Evolutionary conservation across 2,888 invertebrate genomes (phyloP).

Genomic region (Zonitis immaculata): DNA sequence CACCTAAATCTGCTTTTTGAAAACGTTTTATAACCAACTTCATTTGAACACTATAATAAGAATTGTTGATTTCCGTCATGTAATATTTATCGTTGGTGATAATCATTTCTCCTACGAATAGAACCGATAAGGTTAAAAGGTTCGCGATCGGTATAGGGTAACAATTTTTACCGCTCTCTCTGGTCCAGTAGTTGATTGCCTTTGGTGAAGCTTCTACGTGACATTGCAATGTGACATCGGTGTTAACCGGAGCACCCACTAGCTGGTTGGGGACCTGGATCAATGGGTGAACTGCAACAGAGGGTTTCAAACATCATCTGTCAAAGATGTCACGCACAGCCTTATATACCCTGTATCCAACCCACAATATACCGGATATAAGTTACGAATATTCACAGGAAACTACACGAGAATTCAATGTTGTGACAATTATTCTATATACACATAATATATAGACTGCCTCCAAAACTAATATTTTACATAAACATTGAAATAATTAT

Average conservation of each 20-base stretch:
- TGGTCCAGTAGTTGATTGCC: slow-evolving; percentile 92
- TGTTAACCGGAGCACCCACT: slow-evolving; percentile 81
- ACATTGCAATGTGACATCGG: slow-evolving; percentile 78
- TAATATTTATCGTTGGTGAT: slow-evolving; percentile 80
- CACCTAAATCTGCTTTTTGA: slow-evolving; percentile 72
- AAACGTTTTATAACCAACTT: slow-evolving; percentile 69
- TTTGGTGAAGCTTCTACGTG: slow-evolving; percentile 90
- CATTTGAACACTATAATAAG: slow-evolving; percentile 84
- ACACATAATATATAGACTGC: too few relatives aligned
- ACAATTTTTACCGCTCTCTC: slow-evolving; percentile 74
- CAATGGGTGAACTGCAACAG: slow-evolving; percentile 77
- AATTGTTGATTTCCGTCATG: slow-evolving; percentile 74
- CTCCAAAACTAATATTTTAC: too few relatives aligned
- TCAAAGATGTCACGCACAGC: slow-evolving; percentile 27
- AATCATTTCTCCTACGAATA: slow-evolving; percentile 78
- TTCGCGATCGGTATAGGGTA: neutral
- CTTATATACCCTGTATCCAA: slow-evolving; percentile 20
- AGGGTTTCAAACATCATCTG: slow-evolving; percentile 30
- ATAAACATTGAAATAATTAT: too few relatives aligned
- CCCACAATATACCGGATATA: slow-evolving; percentile 30
- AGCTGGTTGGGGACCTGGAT: slow-evolving; percentile 92
- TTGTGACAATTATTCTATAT: slow-evolving; percentile 26
- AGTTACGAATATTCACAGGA: slow-evolving; percentile 29
- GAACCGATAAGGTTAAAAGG: neutral
- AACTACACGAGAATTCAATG: slow-evolving; percentile 27